Percentiles rank a stretch among this genome's conserved stretches.
Evolutionary conservation across 2,113 vertebrate genomes (phyloP).

Genomic region (Syngnathoides biaculeatus): DNA sequence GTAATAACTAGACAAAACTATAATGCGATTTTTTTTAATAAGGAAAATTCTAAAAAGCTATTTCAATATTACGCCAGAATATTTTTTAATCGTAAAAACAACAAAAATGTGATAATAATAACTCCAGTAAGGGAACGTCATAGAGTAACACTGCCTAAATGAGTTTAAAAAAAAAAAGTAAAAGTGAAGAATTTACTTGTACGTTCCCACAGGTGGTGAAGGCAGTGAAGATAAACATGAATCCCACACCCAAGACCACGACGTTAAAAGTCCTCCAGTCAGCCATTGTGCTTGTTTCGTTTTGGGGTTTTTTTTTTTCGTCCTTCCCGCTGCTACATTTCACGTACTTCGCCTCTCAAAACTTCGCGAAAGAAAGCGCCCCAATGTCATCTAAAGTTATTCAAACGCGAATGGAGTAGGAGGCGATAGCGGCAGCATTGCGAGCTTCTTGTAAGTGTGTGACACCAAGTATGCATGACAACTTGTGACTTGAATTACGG

Average conservation of each 20-base stretch:
- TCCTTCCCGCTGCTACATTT: not conserved
- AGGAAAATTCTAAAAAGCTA: no score
- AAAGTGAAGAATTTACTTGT: constrained; percentile 62
- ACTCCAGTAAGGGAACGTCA: no score
- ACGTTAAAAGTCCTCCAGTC: constrained; percentile 75
- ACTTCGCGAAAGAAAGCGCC: not conserved
- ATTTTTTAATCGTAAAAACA: no score
- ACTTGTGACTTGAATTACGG: constrained; percentile 69
- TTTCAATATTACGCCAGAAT: no score
- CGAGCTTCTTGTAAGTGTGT: constrained; percentile 22
- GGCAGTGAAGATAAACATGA: constrained; percentile 76
- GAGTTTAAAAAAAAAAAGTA: not conserved
- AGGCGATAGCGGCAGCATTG: not conserved
- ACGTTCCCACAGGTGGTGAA: constrained; percentile 79
- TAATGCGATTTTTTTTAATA: no score
- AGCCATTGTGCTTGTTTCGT: constrained; percentile 54
- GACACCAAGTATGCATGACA: constrained; percentile 49
- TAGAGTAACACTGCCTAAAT: no score
- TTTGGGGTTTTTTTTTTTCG: not conserved
- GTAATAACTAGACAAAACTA: no score
- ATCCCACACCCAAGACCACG: constrained; percentile 73
- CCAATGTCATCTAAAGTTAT: not conserved
- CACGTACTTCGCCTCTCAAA: not conserved
- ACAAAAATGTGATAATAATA: no score
- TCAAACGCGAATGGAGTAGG: not conserved